phyloP scores from a whole-genome alignment of 2,797 vertebrate species.

The Bradypodion ventrale region DNA sequence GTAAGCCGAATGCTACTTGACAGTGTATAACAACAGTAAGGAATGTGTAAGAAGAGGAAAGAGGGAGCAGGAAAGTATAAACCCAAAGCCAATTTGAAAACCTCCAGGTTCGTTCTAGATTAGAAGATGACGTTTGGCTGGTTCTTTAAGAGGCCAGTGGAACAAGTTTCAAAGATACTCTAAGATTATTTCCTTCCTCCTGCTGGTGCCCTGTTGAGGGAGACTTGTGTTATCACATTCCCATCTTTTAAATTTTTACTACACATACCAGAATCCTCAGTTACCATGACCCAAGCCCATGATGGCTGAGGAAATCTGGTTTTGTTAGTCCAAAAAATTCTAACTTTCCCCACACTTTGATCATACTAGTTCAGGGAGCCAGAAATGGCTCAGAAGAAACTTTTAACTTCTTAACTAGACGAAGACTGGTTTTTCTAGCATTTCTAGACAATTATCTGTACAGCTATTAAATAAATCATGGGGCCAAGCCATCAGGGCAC shows the following conservation, averaged over 20 bases:
- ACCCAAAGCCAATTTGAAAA: not conserved
- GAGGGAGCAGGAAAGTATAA: not conserved
- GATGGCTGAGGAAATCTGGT: too few species aligned
- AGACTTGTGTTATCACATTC: too few species aligned
- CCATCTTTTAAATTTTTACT: too few species aligned
- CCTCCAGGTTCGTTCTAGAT: too few species aligned
- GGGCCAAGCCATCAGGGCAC: constrained; percentile 37
- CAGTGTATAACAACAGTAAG: too few species aligned
- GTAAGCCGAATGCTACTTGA: too few species aligned
- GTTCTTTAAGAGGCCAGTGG: not conserved
- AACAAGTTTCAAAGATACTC: too few species aligned
- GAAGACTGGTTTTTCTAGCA: not conserved
- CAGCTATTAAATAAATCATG: constrained; percentile 34
- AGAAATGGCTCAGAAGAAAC: not conserved
- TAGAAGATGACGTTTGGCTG: not conserved
- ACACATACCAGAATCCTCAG: too few species aligned
- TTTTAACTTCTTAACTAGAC: not conserved
- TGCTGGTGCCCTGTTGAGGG: not conserved
- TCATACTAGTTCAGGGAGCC: not conserved
- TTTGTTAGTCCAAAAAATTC: too few species aligned
- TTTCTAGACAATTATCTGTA: not conserved
- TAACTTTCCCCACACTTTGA: not conserved
- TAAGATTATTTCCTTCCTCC: not conserved
- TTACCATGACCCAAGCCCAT: too few species aligned
- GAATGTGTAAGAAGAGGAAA: too few species aligned